phyloP scores from a whole-genome alignment of 2,888 invertebrate species.

The Agonopterix alstromeriana region DNA sequence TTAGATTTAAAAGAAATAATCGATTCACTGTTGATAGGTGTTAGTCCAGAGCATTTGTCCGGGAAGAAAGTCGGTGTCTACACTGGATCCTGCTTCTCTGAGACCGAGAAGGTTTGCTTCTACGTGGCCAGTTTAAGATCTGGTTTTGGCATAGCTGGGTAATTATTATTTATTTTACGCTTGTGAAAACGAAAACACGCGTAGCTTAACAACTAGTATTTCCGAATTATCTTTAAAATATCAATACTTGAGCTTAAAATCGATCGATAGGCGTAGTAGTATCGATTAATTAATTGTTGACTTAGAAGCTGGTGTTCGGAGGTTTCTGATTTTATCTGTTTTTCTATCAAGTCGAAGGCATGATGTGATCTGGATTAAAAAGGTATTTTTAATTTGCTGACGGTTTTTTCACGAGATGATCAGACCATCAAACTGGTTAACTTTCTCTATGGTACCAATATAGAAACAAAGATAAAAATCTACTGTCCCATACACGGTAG shows the following conservation, averaged over 20 bases:
- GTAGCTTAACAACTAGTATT: background rate
- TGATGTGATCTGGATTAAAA: no score
- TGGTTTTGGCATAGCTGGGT: constrained; percentile 44
- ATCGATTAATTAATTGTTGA: background rate
- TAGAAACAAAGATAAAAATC: no score
- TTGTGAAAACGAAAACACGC: background rate
- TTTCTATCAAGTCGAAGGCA: no score
- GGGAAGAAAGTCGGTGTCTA: constrained; percentile 74
- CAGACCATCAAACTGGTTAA: no score
- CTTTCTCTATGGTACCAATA: no score
- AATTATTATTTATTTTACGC: constrained; percentile 11
- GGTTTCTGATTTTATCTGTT: background rate
- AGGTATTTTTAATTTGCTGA: no score
- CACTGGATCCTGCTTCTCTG: constrained; percentile 71
- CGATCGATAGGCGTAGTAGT: background rate
- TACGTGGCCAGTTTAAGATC: constrained; percentile 23
- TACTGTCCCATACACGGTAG: no score
- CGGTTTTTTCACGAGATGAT: no score
- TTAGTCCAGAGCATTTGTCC: constrained; percentile 72
- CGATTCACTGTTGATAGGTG: constrained; percentile 39
- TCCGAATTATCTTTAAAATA: background rate
- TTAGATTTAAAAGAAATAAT: no score
- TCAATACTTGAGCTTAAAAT: background rate
- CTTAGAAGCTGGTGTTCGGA: background rate
- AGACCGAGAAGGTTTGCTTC: constrained; percentile 75